Conservation (phyloP, 2,797 vertebrate species). For the Dallia pectoralis region DNA sequence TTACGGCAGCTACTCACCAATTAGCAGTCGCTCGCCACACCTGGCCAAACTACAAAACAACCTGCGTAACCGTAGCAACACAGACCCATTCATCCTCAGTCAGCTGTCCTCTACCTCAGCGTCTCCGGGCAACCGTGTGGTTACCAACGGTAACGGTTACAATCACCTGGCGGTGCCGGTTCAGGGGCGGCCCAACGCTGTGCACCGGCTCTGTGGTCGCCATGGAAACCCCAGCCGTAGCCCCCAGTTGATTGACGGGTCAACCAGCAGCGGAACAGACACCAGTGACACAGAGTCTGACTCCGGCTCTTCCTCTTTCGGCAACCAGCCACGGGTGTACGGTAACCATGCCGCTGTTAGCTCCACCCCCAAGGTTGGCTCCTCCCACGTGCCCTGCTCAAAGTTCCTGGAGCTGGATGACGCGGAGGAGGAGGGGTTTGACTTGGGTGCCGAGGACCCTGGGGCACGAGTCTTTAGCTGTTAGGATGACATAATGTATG, state of each 20-base stretch:
- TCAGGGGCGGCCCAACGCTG: slow-evolving; percentile 62
- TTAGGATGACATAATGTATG: slow-evolving; percentile 18
- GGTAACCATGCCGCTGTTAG: slow-evolving; percentile 74
- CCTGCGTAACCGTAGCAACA: slow-evolving; percentile 84
- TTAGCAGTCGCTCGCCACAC: slow-evolving; percentile 52
- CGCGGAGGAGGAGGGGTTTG: slow-evolving; percentile 52
- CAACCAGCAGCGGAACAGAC: slow-evolving; percentile 86
- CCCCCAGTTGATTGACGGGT: slow-evolving; percentile 82
- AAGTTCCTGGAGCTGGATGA: slow-evolving; percentile 75
- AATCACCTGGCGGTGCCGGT: slow-evolving; percentile 46
- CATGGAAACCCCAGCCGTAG: slow-evolving; percentile 56
- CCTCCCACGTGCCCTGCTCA: slow-evolving; percentile 72
- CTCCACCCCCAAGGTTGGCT: slow-evolving; percentile 63
- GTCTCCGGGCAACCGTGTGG: slow-evolving; percentile 38
- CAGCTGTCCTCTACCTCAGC: slow-evolving; percentile 74
- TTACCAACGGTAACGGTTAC: slow-evolving; percentile 66
- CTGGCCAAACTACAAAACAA: slow-evolving; percentile 66
- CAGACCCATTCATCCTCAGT: slow-evolving; percentile 89
- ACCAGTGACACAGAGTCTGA: slow-evolving; percentile 88
- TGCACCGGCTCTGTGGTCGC: slow-evolving; percentile 61
- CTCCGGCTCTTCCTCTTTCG: slow-evolving; percentile 72
- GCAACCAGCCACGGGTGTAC: slow-evolving; percentile 77
- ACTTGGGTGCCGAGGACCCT: slow-evolving; percentile 76
- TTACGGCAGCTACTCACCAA: slow-evolving; percentile 73
- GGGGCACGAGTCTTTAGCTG: slow-evolving; percentile 74